Evolutionary conservation across 1,140 invertebrate genomes (phyloP), one percentile per base, ranked within the genome.

Genomic region (Penaeus indicus): DNA sequence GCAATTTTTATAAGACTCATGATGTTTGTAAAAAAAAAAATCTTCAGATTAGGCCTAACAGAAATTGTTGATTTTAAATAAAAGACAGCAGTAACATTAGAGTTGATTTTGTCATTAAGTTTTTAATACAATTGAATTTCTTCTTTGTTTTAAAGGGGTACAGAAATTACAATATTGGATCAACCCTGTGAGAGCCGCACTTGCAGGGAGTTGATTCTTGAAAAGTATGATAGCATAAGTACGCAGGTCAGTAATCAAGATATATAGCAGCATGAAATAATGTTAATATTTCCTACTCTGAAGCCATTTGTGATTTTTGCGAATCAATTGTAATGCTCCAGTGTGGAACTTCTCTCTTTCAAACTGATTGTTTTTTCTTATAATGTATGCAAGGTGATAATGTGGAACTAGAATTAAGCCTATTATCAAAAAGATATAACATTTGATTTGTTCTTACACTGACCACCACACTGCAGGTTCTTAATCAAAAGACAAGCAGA

Each of bases 171-270:
- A 84, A 93, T 94, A 78, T 94, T 94, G 62, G 81, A 90, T 19
- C 94, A 96, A 10, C 90, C 94, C 7, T 95, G 96, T 91, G 98
- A 99, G 92, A 99, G 97, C 2, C 95, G 96, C 19, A 96, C 97
- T 27, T 99, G 98, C 92, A 95, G 96, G 75, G 95, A 96, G 89
- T 93, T 99, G 21, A 95, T 99, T 83, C 93, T 93, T 47, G 96
- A 98, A 83, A 95, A 98, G 91, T 97, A 97, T 93, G 95, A 96
- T 90, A 95, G 95, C 89, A 96, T 99, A 85, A 97, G 96, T 92
- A 94, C 93, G 91, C 84, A 86, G 78, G 89, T 86, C 13, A 90
- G 89, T 54, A 18, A n/a, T n/a, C 32, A 25, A n/a, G n/a, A 60
- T 25, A 32, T 25, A 32, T 4, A 38, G 27, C 11, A 11, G 25